phyloP scores from a whole-genome alignment of 1,140 invertebrate species.

The Aporrectodea caliginosa region DNA sequence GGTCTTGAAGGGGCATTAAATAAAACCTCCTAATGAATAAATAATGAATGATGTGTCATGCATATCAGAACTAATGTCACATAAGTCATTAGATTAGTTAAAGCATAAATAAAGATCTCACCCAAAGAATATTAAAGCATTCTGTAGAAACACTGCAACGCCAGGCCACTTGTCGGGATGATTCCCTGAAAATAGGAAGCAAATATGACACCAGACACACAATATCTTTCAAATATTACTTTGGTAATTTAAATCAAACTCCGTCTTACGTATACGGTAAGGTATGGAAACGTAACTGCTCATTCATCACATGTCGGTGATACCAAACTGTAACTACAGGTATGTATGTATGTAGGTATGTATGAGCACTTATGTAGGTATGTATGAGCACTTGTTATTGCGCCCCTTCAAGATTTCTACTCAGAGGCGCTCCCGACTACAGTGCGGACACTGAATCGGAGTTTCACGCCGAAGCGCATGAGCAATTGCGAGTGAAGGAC shows the following conservation, averaged over 20 bases:
- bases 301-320: background rate
- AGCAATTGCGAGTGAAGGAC: too few species aligned
- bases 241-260: background rate
- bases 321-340: background rate
- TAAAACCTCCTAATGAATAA: too few species aligned
- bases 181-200: constrained; percentile 37
- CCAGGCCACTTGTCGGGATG: constrained; percentile 71
- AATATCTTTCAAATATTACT: background rate
- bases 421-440: too few species aligned
- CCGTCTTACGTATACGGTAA: background rate
- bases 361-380: too few species aligned
- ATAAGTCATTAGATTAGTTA: background rate
- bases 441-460: too few species aligned
- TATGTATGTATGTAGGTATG: too few species aligned
- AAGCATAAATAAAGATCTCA: constrained; percentile 35
- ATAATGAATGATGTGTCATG: background rate
- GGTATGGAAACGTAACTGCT: background rate
- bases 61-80: background rate
- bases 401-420: too few species aligned
- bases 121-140: constrained; percentile 85
- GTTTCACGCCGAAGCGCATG: too few species aligned
- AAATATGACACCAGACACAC: background rate
- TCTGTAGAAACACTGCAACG: constrained; percentile 88
- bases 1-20: too few species aligned
- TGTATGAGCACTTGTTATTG: too few species aligned